Evolutionary conservation across 1,140 invertebrate genomes (phyloP).

Genomic region (Popillia japonica): DNA sequence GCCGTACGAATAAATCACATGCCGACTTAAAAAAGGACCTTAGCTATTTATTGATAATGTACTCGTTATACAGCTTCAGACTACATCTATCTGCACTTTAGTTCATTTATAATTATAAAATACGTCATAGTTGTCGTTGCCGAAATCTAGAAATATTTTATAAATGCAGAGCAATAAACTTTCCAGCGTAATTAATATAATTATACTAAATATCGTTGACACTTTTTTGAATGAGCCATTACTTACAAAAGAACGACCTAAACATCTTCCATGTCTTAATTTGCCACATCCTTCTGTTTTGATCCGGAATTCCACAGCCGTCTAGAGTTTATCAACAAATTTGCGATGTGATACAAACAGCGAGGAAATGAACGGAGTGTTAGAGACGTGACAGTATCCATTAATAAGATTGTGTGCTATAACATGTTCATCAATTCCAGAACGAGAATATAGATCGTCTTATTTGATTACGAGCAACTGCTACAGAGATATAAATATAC

Average conservation of each 20-base stretch:
- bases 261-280: not conserved
- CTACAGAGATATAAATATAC: no score
- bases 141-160: not conserved
- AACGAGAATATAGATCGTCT: no score
- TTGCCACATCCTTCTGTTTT: constrained; percentile 10
- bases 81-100: not conserved
- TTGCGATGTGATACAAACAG: constrained; percentile 2
- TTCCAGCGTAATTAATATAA: not conserved
- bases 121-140: not conserved
- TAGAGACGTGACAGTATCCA: not conserved
- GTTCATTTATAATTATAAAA: constrained; percentile 10
- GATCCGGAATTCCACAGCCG: not conserved
- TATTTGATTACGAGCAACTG: no score
- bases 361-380: not conserved
- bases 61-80: not conserved
- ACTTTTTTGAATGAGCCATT: not conserved
- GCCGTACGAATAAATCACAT: not conserved
- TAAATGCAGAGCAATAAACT: not conserved
- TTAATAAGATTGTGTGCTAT: not conserved
- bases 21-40: not conserved
- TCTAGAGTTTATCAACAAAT: not conserved
- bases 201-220: not conserved
- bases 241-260: not conserved
- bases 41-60: not conserved
- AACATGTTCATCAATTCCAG: no score